phyloP scores from a whole-genome alignment of 2,113 vertebrate genomes.

The Bettongia penicillata region DNA sequence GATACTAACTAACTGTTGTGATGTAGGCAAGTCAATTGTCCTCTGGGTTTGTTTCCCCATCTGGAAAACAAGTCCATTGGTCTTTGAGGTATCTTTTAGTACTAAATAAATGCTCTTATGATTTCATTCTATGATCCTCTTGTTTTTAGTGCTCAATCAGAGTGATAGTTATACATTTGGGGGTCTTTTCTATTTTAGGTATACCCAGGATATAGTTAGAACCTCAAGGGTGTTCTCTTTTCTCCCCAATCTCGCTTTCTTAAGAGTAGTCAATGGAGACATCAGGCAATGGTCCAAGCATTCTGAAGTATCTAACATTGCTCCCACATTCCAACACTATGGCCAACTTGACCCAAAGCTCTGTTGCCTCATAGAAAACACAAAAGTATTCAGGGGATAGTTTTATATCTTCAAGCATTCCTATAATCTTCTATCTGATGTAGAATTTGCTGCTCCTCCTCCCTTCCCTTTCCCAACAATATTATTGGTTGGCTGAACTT shows the following conservation, averaged over 20 bases:
- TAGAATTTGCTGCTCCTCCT: background rate
- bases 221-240: background rate
- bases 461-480: background rate
- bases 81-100: background rate
- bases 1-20: background rate
- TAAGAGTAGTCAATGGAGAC: background rate
- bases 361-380: background rate
- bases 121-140: background rate
- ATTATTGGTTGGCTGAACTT: background rate
- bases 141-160: background rate
- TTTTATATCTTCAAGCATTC: background rate
- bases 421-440: background rate
- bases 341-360: background rate
- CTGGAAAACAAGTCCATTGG: background rate
- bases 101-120: background rate
- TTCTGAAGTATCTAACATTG: background rate
- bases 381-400: background rate
- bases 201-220: background rate
- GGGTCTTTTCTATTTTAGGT: background rate
- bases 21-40: background rate
- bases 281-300: background rate
- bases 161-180: background rate
- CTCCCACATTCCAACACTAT: background rate
- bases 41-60: background rate
- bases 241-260: background rate